These are phyloP conservation scores for Drosophila pallidifrons DNA, from an alignment of 1,140 invertebrate species.

Conservation along the genomic window DNA sequence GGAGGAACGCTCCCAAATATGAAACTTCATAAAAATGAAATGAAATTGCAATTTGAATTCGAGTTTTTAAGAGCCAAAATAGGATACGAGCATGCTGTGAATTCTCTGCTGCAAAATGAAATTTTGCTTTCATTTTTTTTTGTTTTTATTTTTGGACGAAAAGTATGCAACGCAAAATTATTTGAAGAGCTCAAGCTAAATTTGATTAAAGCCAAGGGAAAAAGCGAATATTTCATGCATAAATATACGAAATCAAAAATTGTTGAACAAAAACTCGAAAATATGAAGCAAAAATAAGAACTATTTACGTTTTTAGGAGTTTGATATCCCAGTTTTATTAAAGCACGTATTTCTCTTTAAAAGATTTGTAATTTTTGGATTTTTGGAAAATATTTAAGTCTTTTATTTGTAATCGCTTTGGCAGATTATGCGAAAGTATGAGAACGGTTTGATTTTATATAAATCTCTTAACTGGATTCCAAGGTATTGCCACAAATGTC, in stretches of 20 bases:
- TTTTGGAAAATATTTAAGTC: too few species aligned
- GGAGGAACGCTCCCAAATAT: neutral
- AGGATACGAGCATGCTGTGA: neutral
- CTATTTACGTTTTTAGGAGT: too few species aligned
- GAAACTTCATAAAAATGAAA: conserved; percentile 11
- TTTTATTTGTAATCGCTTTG: neutral
- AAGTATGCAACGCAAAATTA: conserved; percentile 1
- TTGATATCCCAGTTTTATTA: too few species aligned
- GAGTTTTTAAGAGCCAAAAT: neutral
- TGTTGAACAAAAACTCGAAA: too few species aligned
- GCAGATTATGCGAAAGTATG: neutral
- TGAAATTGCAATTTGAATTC: conserved; percentile 4
- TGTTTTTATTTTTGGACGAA: neutral
- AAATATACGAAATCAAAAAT: too few species aligned
- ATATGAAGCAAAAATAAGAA: too few species aligned
- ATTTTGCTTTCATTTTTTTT: too few species aligned
- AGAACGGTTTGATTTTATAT: neutral
- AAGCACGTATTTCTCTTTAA: too few species aligned
- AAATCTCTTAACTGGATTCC: conserved; percentile 1
- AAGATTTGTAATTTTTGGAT: too few species aligned
- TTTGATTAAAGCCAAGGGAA: neutral
- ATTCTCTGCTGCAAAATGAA: conserved; percentile 1
- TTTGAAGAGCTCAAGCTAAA: neutral
- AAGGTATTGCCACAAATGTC: conserved; percentile 6
- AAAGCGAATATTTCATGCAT: neutral